phyloP scores from a whole-genome alignment of 37 sponge, comb jelly and placozoan species.

The Lycopodina hypogea region DNA sequence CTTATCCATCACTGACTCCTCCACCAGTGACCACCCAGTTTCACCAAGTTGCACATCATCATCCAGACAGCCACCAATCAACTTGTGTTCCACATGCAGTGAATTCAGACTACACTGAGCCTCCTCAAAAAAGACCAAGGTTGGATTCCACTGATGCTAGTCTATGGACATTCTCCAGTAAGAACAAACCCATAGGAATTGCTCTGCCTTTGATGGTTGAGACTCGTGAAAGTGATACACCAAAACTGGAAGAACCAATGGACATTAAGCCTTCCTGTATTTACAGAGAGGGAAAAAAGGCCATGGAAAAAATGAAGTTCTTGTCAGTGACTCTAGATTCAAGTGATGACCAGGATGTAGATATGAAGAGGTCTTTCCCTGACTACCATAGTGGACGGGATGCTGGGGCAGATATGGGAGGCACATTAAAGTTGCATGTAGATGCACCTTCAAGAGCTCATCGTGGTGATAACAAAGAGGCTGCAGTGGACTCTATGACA shows the following conservation, averaged over 20 bases:
- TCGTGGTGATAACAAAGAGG: too few species aligned
- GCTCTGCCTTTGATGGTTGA: conserved; percentile 39
- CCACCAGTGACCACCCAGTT: not conserved
- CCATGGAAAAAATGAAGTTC: too few species aligned
- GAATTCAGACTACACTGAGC: not conserved
- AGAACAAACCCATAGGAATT: conserved; percentile 44
- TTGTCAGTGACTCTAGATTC: too few species aligned
- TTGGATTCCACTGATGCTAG: not conserved
- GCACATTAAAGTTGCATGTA: too few species aligned
- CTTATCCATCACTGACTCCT: too few species aligned
- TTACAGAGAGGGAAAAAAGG: not conserved
- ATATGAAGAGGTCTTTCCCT: too few species aligned
- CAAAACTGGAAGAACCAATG: not conserved
- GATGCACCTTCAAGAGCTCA: too few species aligned
- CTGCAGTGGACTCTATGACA: too few species aligned
- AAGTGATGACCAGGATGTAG: too few species aligned
- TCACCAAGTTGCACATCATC: not conserved
- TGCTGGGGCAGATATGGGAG: too few species aligned
- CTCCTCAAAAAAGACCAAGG: not conserved
- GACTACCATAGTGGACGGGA: too few species aligned
- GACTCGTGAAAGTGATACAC: not conserved
- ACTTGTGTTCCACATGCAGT: not conserved
- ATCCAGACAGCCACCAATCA: not conserved
- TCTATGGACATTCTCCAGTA: not conserved
- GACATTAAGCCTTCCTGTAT: not conserved